Base-by-base conservation (phyloP, 2,888 invertebrate species). In the Buathra laborator region DNA sequence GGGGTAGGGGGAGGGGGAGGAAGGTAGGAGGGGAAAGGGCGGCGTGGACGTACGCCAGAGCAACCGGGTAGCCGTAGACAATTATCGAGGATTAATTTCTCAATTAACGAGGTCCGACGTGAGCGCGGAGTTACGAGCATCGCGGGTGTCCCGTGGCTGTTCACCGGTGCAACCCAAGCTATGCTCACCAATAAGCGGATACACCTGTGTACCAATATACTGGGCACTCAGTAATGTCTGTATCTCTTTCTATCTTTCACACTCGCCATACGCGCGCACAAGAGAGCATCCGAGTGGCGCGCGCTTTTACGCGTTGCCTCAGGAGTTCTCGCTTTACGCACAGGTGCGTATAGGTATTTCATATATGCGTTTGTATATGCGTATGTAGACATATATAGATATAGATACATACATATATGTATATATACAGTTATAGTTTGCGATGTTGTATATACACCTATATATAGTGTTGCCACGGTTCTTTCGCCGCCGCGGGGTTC, bases 21-120 rank as follows among this genome's bases (percentile, higher is more conserved):
- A 48, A 53, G 64, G 56, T n/a, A 32, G 24, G 67, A 43, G 51
- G 62, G 62, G 64, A 64, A 68, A 29, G 48, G 48, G 68, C 37
- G 53, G 85, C 72, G 76, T 46, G 82, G 86, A 29, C 75, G 64
- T 78, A 83, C 74, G 67, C 86, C 68, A 66, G 72, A 81, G 74
- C 67, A 48, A 51, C 70, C 83, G 76, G 77, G 76, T 68, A 81
- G 66, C 81, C 74, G 82, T 82, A 84, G 85, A 86, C 89, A 88
- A 89, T 89, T 88, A 89, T 88, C 87, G 86, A 74, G 86, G 87
- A 90, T 90, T 90, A 90, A 89, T 90, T 89, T 89, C 90, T 90
- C 89, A 88, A 89, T 90, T 90, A 90, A 90, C 86, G 88, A 88
- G 83, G 77, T 80, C 78, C 86, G 86, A 84, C 84, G 85, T 78